phyloP scores from a whole-genome alignment of 2,113 vertebrate species.

The Onychorhynchus coronatus region DNA sequence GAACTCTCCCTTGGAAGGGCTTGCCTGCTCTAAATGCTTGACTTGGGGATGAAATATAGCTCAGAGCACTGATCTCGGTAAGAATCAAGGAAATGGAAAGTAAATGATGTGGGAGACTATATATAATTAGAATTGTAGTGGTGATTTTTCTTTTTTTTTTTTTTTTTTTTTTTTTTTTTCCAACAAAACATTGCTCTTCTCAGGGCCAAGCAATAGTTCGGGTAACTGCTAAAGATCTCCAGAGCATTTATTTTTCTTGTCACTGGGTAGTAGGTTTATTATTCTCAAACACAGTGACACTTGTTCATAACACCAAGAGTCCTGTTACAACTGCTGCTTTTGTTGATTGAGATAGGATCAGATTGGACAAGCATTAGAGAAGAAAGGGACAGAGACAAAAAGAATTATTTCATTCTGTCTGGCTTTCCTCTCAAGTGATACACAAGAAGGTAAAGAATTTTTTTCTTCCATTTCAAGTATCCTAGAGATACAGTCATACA shows the following conservation, averaged over 20 bases:
- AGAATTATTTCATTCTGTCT: neutral
- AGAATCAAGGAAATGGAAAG: constrained; percentile 20
- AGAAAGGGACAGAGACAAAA: neutral
- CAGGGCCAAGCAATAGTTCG: neutral
- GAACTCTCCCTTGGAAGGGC: constrained; percentile 1
- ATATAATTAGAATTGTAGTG: neutral
- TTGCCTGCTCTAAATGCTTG: neutral
- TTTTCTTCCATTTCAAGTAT: neutral
- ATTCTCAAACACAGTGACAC: neutral
- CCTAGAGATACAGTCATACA: neutral
- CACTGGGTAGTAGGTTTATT: neutral
- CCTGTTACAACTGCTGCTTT: neutral
- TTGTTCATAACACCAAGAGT: neutral
- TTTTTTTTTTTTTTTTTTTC: neutral
- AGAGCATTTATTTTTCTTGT: constrained; percentile 21
- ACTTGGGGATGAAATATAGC: neutral
- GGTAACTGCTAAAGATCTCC: neutral
- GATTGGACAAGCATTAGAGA: neutral
- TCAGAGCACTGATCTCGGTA: neutral
- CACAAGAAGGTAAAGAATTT: neutral
- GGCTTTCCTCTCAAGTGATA: neutral
- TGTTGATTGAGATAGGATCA: neutral
- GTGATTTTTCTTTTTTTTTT: neutral
- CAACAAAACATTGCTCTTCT: neutral
- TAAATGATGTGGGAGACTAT: neutral